Evolutionary conservation across 1,140 invertebrate species (phyloP), one percentile per base, ranked within the genome.

Genomic region (Sycophaga agraensis): DNA sequence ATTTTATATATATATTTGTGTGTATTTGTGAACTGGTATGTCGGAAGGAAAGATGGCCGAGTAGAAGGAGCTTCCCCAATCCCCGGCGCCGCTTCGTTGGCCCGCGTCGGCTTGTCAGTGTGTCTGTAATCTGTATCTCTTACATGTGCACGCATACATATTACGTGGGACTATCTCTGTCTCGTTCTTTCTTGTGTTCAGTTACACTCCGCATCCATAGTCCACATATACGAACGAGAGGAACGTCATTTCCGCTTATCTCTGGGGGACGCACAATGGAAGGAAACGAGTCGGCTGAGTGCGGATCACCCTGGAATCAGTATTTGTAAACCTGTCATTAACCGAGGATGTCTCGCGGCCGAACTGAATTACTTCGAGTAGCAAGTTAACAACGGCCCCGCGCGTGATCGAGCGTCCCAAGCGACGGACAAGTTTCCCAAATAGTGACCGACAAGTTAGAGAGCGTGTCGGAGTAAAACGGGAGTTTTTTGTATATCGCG

Each of bases 161-260:
- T 31, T n/a, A n/a, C n/a, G n/a, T n/a, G n/a, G n/a, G n/a, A n/a
- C n/a, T n/a, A n/a, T n/a, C n/a, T n/a, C n/a, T n/a, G n/a, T 31
- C 28, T 31, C 11, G 28, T 11, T 31, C 28, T 11, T 11, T 31
- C 28, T 6, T 11, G 4, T 43, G 55, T 31, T 43, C 53, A 45
- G 53, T 56, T 43, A 53, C 50, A 40, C 50, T 50, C 31, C 31
- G 35, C 17, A 31, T n/a, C 28, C 28, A 6, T 31, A 4, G 5
- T 39, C 35, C 21, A 9, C 50, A 53, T 14, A 26, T 21, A 43
- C 55, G 35, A 49, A 43, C 55, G 35, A 49, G 45, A 19, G n/a
- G 55, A 43, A 58, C 63, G 63, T 66, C 69, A 67, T 67, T 70
- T 70, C 69, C 67, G 69, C 46, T 70, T 70, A 69, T 67, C 65